These are phyloP conservation scores for Torymus tubicola DNA, from an alignment of 2,888 invertebrate species.

Conservation along the genomic window DNA sequence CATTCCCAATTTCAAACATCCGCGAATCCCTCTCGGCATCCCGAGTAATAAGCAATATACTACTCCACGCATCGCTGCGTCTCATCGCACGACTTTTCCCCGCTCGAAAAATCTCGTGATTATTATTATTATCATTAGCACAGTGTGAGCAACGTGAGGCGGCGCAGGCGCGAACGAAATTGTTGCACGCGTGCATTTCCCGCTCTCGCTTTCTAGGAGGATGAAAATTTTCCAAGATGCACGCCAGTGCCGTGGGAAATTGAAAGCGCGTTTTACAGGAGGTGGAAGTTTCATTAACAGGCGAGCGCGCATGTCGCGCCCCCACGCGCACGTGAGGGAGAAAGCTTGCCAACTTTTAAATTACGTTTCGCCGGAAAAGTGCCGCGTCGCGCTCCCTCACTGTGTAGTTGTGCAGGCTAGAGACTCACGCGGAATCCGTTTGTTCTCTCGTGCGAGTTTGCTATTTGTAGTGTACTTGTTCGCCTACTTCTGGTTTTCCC, in stretches of 20 bases:
- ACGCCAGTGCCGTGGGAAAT: conserved; percentile 64
- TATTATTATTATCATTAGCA: conserved; percentile 13
- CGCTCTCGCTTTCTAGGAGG: too few relatives aligned
- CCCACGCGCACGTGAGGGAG: not conserved
- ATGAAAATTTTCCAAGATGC: conserved; percentile 44
- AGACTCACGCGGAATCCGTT: not conserved
- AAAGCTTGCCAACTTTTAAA: conserved; percentile 72
- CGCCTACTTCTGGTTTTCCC: not conserved
- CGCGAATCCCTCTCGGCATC: not conserved
- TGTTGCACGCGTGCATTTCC: too few relatives aligned
- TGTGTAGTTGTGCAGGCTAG: too few relatives aligned
- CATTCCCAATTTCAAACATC: not conserved
- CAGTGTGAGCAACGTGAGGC: not conserved
- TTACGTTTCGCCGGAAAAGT: conserved; percentile 70
- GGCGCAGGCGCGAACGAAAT: too few relatives aligned
- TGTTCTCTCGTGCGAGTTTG: not conserved
- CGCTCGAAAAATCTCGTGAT: conserved; percentile 6
- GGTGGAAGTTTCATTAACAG: conserved; percentile 72
- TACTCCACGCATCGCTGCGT: not conserved
- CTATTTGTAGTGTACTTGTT: not conserved
- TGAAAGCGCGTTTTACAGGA: conserved; percentile 69
- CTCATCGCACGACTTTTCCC: not conserved
- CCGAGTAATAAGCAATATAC: not conserved
- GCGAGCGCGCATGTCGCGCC: conserved; percentile 59
- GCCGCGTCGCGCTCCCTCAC: not conserved